phyloP scores from a whole-genome alignment of 2,888 invertebrate species.

The Acrobasis repandana region DNA sequence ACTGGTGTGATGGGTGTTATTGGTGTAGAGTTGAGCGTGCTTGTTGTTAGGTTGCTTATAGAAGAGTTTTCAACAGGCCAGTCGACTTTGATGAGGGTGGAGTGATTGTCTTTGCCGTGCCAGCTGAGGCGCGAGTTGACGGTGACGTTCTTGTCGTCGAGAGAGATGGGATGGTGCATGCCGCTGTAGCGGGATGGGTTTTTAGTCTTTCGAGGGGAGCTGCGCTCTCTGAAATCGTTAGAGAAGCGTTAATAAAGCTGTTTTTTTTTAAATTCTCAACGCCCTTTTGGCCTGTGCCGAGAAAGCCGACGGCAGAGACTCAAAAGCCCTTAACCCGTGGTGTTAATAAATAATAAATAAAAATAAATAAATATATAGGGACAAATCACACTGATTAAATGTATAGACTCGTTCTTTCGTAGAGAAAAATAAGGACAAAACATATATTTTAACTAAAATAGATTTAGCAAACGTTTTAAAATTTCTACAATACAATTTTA shows the following conservation, averaged over 20 bases:
- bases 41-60: constrained; percentile 56
- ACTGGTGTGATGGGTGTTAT: constrained; percentile 63
- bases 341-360: too few relatives aligned
- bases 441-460: too few relatives aligned
- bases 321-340: too few relatives aligned
- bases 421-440: too few relatives aligned
- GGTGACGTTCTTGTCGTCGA: constrained; percentile 44
- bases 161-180: constrained; percentile 51
- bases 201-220: constrained; percentile 71
- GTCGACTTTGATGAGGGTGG: constrained; percentile 73
- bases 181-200: constrained; percentile 62
- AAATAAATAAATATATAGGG: too few relatives aligned
- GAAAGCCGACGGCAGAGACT: too few relatives aligned
- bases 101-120: constrained; percentile 76
- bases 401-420: too few relatives aligned
- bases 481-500: too few relatives aligned
- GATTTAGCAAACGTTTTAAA: too few relatives aligned
- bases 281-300: too few relatives aligned
- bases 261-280: too few relatives aligned
- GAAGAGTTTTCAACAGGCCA: constrained; percentile 69
- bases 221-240: constrained; percentile 68
- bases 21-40: constrained; percentile 64
- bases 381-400: too few relatives aligned
- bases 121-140: constrained; percentile 60
- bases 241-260: constrained; percentile 1